phyloP scores from a whole-genome alignment of 2,888 invertebrate species.

The Cancer borealis region DNA sequence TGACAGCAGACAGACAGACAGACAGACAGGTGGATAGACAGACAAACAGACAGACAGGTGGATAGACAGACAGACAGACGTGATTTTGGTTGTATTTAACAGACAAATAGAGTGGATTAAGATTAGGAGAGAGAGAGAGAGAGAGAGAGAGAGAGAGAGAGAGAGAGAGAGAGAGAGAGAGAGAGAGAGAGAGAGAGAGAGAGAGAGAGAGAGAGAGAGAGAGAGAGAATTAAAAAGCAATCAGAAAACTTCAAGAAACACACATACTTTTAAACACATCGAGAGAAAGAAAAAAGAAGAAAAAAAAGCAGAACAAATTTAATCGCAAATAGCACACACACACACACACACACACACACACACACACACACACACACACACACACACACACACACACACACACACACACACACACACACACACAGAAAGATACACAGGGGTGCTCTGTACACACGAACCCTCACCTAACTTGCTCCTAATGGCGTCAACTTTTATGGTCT shows the following conservation, averaged over 20 bases:
- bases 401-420: conserved; percentile 32
- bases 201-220: no score
- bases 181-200: no score
- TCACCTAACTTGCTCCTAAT: background rate
- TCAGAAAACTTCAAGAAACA: no score
- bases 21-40: background rate
- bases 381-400: conserved; percentile 32
- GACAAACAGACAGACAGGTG: background rate
- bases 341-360: conserved; percentile 4
- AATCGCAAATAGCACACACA: background rate
- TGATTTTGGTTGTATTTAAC: background rate
- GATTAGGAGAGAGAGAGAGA: background rate
- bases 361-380: conserved; percentile 32
- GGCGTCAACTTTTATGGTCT: background rate
- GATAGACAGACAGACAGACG: background rate
- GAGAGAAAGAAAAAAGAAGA: background rate
- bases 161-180: no score
- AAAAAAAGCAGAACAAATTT: background rate
- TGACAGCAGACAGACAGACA: conserved; percentile 13
- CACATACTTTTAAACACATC: no score
- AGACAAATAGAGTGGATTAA: conserved; percentile 18
- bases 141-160: no score
- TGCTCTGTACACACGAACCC: background rate
- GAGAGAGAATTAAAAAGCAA: no score
- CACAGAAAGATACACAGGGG: conserved; percentile 14